Percentiles rank a stretch among this genome's conserved stretches.
Evolutionary conservation across 2,797 vertebrate species (phyloP).

Genomic region (Trichosurus vulpecula): DNA sequence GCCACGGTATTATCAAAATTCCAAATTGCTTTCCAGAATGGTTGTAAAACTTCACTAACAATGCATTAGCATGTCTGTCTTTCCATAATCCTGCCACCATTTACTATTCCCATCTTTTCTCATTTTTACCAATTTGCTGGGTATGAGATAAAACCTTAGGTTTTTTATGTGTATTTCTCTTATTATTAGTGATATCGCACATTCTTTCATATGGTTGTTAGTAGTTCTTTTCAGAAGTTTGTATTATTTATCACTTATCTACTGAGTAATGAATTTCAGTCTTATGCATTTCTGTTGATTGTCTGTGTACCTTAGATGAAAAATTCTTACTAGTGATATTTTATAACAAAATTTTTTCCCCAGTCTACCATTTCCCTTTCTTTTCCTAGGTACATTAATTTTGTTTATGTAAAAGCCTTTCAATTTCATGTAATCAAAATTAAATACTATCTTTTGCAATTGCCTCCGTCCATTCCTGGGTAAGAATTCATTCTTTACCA

Average conservation of each 20-base stretch:
- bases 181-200: not conserved
- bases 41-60: not conserved
- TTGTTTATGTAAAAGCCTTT: not conserved
- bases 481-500: not conserved
- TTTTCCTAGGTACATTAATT: not conserved
- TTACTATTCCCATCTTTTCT: not conserved
- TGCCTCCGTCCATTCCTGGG: not conserved
- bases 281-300: not conserved
- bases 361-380: not conserved
- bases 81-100: not conserved
- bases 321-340: not conserved
- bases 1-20: not conserved
- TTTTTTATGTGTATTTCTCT: not conserved
- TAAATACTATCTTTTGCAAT: not conserved
- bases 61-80: not conserved
- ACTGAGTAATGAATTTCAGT: not conserved
- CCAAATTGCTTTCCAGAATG: not conserved
- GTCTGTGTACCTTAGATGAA: not conserved
- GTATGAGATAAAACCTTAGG: not conserved
- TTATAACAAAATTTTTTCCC: not conserved
- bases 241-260: not conserved
- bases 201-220: not conserved
- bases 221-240: not conserved
- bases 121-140: not conserved
- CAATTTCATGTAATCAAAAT: not conserved